A percentile compares a stretch with the other conserved stretches of the same genome.
Conservation (phyloP, 1,140 invertebrate genomes). For the Penaeus indicus region DNA sequence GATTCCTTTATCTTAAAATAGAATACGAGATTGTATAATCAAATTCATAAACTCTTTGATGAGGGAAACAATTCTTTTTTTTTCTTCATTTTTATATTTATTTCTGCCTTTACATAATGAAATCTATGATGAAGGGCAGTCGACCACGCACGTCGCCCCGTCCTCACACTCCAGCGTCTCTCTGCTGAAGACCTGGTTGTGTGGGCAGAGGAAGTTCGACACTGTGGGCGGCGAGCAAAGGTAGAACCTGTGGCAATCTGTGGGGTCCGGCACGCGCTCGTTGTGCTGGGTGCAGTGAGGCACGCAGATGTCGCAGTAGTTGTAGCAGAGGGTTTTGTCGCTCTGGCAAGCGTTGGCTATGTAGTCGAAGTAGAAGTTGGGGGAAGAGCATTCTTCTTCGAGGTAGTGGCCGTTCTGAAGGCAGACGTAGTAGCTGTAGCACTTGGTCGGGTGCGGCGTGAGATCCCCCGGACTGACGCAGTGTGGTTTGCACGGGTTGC, state of each 20-base stretch:
- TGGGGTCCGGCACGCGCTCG: slow-evolving; percentile 19
- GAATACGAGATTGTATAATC: too few species aligned
- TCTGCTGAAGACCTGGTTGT: slow-evolving; percentile 10
- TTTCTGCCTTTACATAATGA: too few species aligned
- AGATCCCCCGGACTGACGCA: background rate
- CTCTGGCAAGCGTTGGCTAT: background rate
- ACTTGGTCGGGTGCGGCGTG: slow-evolving; percentile 1
- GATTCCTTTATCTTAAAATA: too few species aligned
- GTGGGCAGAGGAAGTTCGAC: slow-evolving; percentile 3
- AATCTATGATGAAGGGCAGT: too few species aligned
- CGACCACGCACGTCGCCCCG: too few species aligned
- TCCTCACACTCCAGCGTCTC: background rate
- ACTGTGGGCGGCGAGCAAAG: background rate
- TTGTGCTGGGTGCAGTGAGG: slow-evolving; percentile 6
- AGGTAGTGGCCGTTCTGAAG: slow-evolving; percentile 1
- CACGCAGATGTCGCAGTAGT: slow-evolving; percentile 27
- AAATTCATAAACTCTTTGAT: too few species aligned
- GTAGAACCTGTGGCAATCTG: slow-evolving; percentile 24
- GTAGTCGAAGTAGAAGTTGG: slow-evolving; percentile 17
- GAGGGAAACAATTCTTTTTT: too few species aligned
- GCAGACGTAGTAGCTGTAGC: slow-evolving; percentile 33
- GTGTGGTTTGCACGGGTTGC: slow-evolving; percentile 31
- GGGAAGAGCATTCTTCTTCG: background rate
- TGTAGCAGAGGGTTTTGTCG: slow-evolving; percentile 38
- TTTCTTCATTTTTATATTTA: too few species aligned